Percentiles rank a stretch among this genome's conserved stretches.
These are phyloP conservation scores for Hypolimnas misippus DNA, from an alignment of 2,888 invertebrate species.

Conservation along the genomic window DNA sequence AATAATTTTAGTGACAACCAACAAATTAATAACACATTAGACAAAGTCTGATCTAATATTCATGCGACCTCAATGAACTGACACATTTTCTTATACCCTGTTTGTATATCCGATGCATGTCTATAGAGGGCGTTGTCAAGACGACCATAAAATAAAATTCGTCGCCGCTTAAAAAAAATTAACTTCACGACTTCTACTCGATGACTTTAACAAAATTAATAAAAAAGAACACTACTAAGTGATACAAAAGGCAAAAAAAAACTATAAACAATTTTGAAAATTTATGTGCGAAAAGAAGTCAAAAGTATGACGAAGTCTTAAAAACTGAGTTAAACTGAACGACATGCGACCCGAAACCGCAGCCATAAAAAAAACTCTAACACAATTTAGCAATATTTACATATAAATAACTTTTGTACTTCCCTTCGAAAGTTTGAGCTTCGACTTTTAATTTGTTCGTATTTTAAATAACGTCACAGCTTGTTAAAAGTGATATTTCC, in stretches of 20 bases:
- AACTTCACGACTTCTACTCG: too few species aligned
- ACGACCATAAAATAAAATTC: too few species aligned
- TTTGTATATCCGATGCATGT: background rate
- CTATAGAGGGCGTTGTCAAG: background rate
- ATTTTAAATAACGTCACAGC: background rate
- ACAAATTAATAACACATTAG: background rate
- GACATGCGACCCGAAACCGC: slow-evolving; percentile 31
- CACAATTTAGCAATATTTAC: slow-evolving; percentile 27
- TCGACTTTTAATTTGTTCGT: slow-evolving; percentile 7
- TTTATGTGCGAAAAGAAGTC: slow-evolving; percentile 26
- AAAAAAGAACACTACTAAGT: too few species aligned
- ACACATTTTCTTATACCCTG: background rate
- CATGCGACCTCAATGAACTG: background rate
- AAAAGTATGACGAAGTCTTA: slow-evolving; percentile 32
- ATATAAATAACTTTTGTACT: slow-evolving; percentile 21
- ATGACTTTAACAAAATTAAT: too few species aligned
- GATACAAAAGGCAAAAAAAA: background rate
- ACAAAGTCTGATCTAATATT: background rate
- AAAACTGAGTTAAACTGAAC: slow-evolving; percentile 32
- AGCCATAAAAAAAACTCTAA: slow-evolving; percentile 31
- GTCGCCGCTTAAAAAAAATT: too few species aligned
- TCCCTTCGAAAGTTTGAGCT: slow-evolving; percentile 2
- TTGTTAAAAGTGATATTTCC: background rate
- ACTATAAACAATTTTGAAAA: slow-evolving; percentile 23
- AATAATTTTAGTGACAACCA: too few species aligned